Evolutionary conservation across 1,140 invertebrate species (phyloP), one percentile per base, ranked within the genome.

Genomic region (Drosophila willistoni): DNA sequence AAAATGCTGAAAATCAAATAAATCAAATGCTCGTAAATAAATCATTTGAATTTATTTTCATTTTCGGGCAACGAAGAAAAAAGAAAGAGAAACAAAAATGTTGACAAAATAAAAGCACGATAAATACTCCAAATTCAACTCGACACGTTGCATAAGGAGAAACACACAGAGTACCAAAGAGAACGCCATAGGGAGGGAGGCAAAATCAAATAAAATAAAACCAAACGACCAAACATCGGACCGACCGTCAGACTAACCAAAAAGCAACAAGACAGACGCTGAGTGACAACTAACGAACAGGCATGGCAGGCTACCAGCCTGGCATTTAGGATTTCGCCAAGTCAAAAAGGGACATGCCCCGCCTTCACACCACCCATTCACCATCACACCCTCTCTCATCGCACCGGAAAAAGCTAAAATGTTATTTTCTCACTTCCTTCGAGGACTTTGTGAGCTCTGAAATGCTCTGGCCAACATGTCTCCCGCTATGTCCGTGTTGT

Each of bases 31-130:
- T 89, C 84, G 84, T 89, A 90, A 89, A 89, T 89, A 89, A 89
- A 89, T 89, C 84, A 89, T 89, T 89, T 89, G 84, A 89, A 89
- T 89, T 90, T 89, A 90, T 89, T 90, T 89, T 84, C 85, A 90
- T 89, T 90, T 79, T 51, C 44, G 44, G 44, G 17, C 44, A 22
- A 22, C 9, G 44, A 51, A 22, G 19, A 51, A 51, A 51, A 51
- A 51, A 51, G n/a, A 51, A 22, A 51, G 65, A 76, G 68, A 71
- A 76, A 78, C 68, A 68, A 82, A 85, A 85, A 85, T 85, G 82
- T 79, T 81, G 74, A 79, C 85, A 89, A 84, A 89, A 89, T 89
- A 89, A 89, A 90, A 84, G 83, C 84, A 84, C 84, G 69, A 86
- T 87, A 89, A 87, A 87, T 80, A 89, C 83, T 70, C 56, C 39